Base-by-base conservation (phyloP, 1,140 invertebrate genomes). In the Solen grandis region DNA sequence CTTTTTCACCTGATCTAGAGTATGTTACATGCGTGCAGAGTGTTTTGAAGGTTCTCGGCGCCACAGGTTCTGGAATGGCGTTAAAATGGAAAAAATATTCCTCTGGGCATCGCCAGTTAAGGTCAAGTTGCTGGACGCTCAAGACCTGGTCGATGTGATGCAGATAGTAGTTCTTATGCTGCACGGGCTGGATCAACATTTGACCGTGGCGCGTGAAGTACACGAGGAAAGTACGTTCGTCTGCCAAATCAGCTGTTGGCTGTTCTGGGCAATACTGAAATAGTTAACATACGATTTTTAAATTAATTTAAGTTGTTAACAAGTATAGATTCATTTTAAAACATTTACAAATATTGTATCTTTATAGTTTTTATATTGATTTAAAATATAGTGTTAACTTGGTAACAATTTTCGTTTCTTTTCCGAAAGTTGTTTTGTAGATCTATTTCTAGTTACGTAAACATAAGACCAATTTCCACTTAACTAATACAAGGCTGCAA, bases 11-110 rank as follows among this genome's bases (percentile, higher is more conserved):
- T 4, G 31, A 0, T 1, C 22, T 41, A 36, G 0, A 27, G 14
- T 41, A 35, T 2, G 36, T 22, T 57, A 38, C 38, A 33, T 78
- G 75, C 5, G 57, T 63, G 29, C 69, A 72, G n/a, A 62, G 22
- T 54, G 52, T 4, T 8, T 68, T 54, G 2, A 46, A 2, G 27
- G 33, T 65, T 16, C 27, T 27, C 29, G 31, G 38, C 13, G 25
- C 25, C 33, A 25, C 16, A 2, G 29, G 29, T 52, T 72, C 66
- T 3, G 77, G 60, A 2, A 80, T 59, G 0, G 68, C 69, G 13
- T 38, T 72, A 35, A 80, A 72, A 38, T 72, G 57, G 46, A 80
- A 80, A 50, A 80, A 80, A 33, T 72, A 80, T 41, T 80, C 68
- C 35, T 80, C 77, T 14, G 77, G 77, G 36, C 68, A 72, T 36